A percentile compares a stretch with the other conserved stretches of the same genome.
Evolutionary conservation across 2,113 vertebrate species (phyloP).

Genomic region (Hemicordylus capensis): DNA sequence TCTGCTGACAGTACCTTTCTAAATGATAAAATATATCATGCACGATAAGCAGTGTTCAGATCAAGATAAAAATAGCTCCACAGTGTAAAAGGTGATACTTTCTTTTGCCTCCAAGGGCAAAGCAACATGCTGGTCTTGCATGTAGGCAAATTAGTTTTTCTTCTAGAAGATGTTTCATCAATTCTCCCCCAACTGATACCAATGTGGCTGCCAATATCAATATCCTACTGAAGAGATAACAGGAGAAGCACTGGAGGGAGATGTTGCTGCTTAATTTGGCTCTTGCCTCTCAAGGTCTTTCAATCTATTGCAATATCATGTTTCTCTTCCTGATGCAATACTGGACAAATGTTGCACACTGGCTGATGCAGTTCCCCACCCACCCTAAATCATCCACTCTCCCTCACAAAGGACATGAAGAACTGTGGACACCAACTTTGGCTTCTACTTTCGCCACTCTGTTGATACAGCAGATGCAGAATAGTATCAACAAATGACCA

Average conservation of each 20-base stretch:
- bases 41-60: conserved; percentile 64
- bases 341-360: neutral
- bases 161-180: conserved; percentile 56
- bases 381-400: neutral
- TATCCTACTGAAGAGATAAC: conserved; percentile 43
- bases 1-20: conserved; percentile 48
- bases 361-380: neutral
- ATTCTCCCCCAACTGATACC: conserved; percentile 36
- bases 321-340: neutral
- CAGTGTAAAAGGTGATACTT: conserved; percentile 56
- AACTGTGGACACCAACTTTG: neutral
- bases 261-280: conserved; percentile 8
- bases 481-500: neutral
- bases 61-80: conserved; percentile 70
- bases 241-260: neutral
- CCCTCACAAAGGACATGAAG: neutral
- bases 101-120: conserved; percentile 70
- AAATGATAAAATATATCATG: conserved; percentile 29
- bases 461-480: neutral
- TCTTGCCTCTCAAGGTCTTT: conserved; percentile 35
- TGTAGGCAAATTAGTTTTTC: conserved; percentile 61
- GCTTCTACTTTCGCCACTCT: neutral
- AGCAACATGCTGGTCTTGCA: conserved; percentile 59
- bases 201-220: conserved; percentile 58
- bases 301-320: neutral